Conservation (phyloP, 2,888 invertebrate species). For the Mycalesis mineus region DNA sequence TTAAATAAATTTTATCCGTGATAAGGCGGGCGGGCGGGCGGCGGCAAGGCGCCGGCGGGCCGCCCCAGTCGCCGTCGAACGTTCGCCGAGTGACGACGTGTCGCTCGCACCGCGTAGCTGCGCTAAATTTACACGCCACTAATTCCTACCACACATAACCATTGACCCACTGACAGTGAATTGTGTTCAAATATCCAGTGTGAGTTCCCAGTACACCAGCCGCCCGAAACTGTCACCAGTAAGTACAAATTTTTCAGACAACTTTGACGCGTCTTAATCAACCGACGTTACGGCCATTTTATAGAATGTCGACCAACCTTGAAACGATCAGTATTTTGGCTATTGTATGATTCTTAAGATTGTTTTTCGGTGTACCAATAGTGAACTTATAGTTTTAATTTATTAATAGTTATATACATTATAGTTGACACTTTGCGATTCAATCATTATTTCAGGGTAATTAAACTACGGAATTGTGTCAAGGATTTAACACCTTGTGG, state of each 20-base stretch:
- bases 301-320: conserved; percentile 65
- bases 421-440: conserved; percentile 34
- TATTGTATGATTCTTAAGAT: conserved; percentile 48
- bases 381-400: conserved; percentile 33
- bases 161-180: conserved; percentile 66
- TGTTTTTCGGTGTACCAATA: conserved; percentile 37
- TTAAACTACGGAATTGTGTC: conserved; percentile 55
- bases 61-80: conserved; percentile 67
- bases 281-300: conserved; percentile 67
- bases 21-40: conserved; percentile 66
- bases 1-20: conserved; percentile 75
- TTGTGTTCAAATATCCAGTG: conserved; percentile 49
- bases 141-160: conserved; percentile 44
- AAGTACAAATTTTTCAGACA: conserved; percentile 43
- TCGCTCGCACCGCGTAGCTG: conserved; percentile 44
- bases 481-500: conserved; percentile 59
- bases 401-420: conserved; percentile 46
- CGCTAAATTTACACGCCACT: conserved; percentile 67
- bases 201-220: conserved; percentile 39
- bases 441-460: conserved; percentile 49
- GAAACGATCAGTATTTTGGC: conserved; percentile 64
- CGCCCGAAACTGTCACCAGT: conserved; percentile 36
- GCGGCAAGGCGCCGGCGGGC: conserved; percentile 66
- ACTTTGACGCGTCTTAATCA: conserved; percentile 55
- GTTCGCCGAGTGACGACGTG: conserved; percentile 53